Percentiles rank a stretch among this genome's conserved stretches.
phyloP scores from a whole-genome alignment of 2,113 vertebrate species.

The Pseudorasbora parva region DNA sequence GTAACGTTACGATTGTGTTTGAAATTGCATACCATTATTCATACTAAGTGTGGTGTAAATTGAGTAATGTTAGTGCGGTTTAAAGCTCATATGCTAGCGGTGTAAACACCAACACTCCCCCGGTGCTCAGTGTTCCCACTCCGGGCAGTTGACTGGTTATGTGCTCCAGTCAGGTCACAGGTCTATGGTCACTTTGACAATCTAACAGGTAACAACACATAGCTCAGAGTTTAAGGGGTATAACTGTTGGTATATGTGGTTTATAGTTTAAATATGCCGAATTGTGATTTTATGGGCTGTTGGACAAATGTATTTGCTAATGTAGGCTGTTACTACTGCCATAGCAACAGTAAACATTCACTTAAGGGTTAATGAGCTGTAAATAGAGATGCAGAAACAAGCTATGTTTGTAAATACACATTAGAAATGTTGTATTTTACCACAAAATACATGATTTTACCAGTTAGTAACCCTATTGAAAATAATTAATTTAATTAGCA shows the following conservation, averaged over 20 bases:
- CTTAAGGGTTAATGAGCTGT: background rate
- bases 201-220: too few relatives aligned
- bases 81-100: too few relatives aligned
- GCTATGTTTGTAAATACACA: conserved; percentile 8
- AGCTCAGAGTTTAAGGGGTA: too few relatives aligned
- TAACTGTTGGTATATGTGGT: too few relatives aligned
- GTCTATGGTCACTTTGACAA: too few relatives aligned
- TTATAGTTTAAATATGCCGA: too few relatives aligned
- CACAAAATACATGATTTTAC: conserved; percentile 24
- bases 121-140: too few relatives aligned
- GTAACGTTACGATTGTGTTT: too few relatives aligned
- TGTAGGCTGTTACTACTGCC: conserved; percentile 3
- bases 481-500: background rate
- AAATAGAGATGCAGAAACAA: conserved; percentile 25
- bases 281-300: conserved; percentile 6
- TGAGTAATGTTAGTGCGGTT: background rate
- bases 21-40: too few relatives aligned
- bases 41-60: background rate
- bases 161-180: too few relatives aligned
- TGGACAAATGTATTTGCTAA: conserved; percentile 18
- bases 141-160: too few relatives aligned
- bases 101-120: too few relatives aligned
- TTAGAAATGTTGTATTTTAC: background rate
- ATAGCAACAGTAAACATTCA: conserved; percentile 34
- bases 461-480: conserved; percentile 4